Evolutionary conservation across 2,113 vertebrate species (phyloP), one percentile per base, ranked within the genome.

Genomic region (Neodon shergylaensis): DNA sequence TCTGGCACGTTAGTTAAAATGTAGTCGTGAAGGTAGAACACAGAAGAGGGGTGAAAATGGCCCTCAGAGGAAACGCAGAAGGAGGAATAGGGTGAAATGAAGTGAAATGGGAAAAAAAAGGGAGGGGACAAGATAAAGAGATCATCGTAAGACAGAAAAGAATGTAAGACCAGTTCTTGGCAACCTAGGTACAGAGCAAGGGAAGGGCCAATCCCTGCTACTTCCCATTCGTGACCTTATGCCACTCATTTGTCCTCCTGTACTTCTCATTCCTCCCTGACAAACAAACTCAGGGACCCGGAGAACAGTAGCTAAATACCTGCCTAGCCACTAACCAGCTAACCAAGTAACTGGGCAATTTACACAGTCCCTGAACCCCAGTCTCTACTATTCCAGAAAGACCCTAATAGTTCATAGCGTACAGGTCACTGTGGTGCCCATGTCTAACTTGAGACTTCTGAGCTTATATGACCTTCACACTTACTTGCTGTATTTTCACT

Each of bases 401-500:
- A 77, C 17, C 31, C 31, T 74, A 72, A 36, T 12, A 61, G 22
- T 63, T 90, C 42, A 24, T 72, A 63, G n/a, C 8, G 91, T 63
- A 13, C 13, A 21, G n/a, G 12, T 42, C 76, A 21, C 31, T 36
- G 0, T 8, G 10, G 16, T n/a, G 42, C 24, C 19, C 44, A 13
- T 36, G 10, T 89, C 87, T 76, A 78, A 72, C 9, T 44, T 13
- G 28, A 16, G 33, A 44, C 10, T 9, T 66, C 72, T 91, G 61
- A 78, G 68, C 26, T 86, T 87, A 70, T 73, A 78, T 42, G 44
- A 49, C 65, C 81, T 95, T 95, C 39, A 52, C 12, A 74, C 21
- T 88, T 94, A 61, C 54, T 76, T 95, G 42, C 39, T 44, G 1
- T 44, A 97, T 95, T 68, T 89, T 87, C 24, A 88, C 92, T 88